phyloP scores from a whole-genome alignment of 2,888 invertebrate species.

The Lamellibrachia columna region DNA sequence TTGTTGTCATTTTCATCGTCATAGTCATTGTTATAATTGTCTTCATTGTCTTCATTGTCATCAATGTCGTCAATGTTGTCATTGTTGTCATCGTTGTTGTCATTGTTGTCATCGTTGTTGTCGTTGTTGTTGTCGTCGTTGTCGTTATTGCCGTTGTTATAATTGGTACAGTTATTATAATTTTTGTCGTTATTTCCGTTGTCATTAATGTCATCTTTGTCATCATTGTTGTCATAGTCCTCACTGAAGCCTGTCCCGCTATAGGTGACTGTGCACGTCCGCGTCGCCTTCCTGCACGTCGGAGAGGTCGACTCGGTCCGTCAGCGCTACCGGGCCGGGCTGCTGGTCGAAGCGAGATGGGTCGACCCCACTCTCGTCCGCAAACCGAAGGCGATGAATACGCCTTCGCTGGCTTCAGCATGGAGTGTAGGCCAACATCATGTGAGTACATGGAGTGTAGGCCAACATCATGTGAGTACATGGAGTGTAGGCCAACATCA shows the following conservation, averaged over 20 bases:
- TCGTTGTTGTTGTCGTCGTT: not conserved
- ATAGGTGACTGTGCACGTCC: not conserved
- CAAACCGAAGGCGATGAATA: not conserved
- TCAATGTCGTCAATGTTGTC: not conserved
- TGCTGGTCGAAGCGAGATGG: not conserved
- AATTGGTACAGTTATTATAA: not conserved
- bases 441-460: too few species aligned
- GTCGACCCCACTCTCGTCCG: not conserved
- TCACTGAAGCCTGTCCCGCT: not conserved
- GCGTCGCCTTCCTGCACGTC: not conserved
- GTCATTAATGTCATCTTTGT: constrained; percentile 20
- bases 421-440: too few species aligned
- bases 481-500: too few species aligned
- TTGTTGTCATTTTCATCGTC: constrained; percentile 18
- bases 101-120: not conserved
- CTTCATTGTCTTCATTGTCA: not conserved
- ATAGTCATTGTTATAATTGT: not conserved
- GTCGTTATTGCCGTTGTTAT: not conserved
- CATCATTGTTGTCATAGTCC: not conserved
- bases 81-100: constrained; percentile 1
- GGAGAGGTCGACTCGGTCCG: not conserved
- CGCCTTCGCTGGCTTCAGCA: too few species aligned
- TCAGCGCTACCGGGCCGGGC: not conserved
- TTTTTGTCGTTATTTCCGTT: not conserved
- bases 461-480: too few species aligned